Evolutionary conservation across 2,113 vertebrate genomes (phyloP), one percentile per base, ranked within the genome.

Genomic region (Cyphotilapia sp.): DNA sequence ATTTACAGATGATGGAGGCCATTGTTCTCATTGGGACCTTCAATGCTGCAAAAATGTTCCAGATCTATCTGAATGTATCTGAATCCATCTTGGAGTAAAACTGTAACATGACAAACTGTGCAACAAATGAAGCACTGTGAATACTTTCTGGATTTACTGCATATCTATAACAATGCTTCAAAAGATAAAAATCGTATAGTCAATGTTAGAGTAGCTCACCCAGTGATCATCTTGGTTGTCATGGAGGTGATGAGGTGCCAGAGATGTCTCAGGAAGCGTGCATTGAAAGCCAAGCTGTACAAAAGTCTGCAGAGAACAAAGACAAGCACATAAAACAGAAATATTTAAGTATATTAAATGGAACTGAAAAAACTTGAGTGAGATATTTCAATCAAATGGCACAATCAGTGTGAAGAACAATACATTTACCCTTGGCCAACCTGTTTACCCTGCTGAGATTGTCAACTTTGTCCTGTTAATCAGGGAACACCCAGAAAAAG

Each of bases 201-300:
- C 13, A 11, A 24, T 14, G 24, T 33, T 47, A 22, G 22, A 85
- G 31, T 17, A 40, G 35, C 98, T 87, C 96, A 99, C 99, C 99
- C 98, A 40, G 98, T 99, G 95, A 99, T 99, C 98, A 99, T 99
- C 93, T 96, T 98, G 5, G 98, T 99, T 11, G 98, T 99, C 98
- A 99, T 98, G n/a, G 98, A 99, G 24, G 98, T 98, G 90, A 99
- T 98, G 89, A 99, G 97, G 95, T 97, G 95, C 98, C 99, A 99
- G 53, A 99, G 97, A 89, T 99, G 99, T 85, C 98, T 96, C 94
- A 99, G 96, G 94, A 99, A 99, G 82, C 98, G 96, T 91, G 98
- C 98, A 51, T 99, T 99, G 92, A 99, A 99, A 82, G 99, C 99
- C 95, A 99, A 97, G 93, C 99, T 99, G 94, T 99, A 99, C 88